Evolutionary conservation across 2,113 vertebrate genomes (phyloP).

Genomic region (Dicrurus megarhynchus): DNA sequence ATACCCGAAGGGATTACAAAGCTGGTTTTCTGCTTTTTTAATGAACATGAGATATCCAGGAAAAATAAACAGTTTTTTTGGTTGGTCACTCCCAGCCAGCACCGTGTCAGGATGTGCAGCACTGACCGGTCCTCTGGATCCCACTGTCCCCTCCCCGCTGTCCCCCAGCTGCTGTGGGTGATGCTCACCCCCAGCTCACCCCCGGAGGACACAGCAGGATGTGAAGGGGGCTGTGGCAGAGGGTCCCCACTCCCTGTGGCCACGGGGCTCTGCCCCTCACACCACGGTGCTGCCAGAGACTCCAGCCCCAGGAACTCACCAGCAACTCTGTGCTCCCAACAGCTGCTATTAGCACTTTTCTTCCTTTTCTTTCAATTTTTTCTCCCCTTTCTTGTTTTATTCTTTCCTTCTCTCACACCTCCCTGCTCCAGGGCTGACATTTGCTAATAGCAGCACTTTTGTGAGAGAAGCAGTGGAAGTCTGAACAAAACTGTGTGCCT

Average conservation of each 20-base stretch:
- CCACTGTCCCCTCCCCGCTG: fast-evolving
- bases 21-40: not conserved
- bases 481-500: not conserved
- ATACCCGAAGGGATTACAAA: not conserved
- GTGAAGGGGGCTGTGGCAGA: fast-evolving
- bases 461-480: not conserved
- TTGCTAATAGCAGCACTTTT: not conserved
- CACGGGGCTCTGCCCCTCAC: fast-evolving
- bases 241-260: not conserved
- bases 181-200: not conserved
- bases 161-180: not conserved
- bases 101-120: fast-evolving
- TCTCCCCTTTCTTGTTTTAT: fast-evolving
- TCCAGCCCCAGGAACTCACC: not conserved
- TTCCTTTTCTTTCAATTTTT: too few species aligned
- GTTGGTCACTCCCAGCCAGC: fast-evolving
- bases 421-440: not conserved
- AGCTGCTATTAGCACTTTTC: not conserved
- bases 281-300: fast-evolving
- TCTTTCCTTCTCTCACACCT: not conserved
- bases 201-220: fast-evolving
- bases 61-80: fast-evolving
- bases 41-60: not conserved
- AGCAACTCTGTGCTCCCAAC: not conserved
- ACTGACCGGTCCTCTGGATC: fast-evolving